Conservation (phyloP, 1,140 invertebrate genomes). For the Tetraneura akinire region DNA sequence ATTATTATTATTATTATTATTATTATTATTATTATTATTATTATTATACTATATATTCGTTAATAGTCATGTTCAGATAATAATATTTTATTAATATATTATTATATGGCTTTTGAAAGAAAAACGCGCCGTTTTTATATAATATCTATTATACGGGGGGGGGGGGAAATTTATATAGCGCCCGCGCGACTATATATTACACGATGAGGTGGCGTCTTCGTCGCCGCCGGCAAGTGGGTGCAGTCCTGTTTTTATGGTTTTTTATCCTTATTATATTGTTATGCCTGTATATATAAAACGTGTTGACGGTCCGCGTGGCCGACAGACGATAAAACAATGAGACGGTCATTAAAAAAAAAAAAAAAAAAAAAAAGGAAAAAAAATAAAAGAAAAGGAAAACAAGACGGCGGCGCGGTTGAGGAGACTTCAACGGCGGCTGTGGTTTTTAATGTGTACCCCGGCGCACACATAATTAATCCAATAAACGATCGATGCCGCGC, state of each 20-base stretch:
- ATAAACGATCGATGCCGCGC: slow-evolving; percentile 51
- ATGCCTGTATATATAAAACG: slow-evolving; percentile 28
- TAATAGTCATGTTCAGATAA: too few species aligned
- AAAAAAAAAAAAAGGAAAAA: too few species aligned
- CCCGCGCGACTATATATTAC: too few species aligned
- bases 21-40: too few species aligned
- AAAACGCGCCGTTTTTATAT: too few species aligned
- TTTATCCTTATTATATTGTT: slow-evolving; percentile 5
- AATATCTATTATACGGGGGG: too few species aligned
- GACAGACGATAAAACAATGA: slow-evolving; percentile 49
- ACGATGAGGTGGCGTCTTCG: slow-evolving; percentile 18
- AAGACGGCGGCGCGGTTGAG: slow-evolving; percentile 2
- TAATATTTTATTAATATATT: too few species aligned
- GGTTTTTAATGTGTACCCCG: slow-evolving; percentile 44
- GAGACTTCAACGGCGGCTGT: not conserved
- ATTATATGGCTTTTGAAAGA: too few species aligned
- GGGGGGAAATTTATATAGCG: too few species aligned
- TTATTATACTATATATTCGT: too few species aligned
- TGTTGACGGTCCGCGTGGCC: slow-evolving; percentile 44
- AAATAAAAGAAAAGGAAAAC: too few species aligned
- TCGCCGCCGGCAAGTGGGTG: slow-evolving; percentile 36
- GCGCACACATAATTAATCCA: slow-evolving; percentile 48
- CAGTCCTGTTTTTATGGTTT: slow-evolving; percentile 48
- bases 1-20: too few species aligned
- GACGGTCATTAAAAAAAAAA: slow-evolving; percentile 41